Evolutionary conservation across 2,113 vertebrate species (phyloP), one percentile per base, ranked within the genome.

Genomic region (Columbina picui): DNA sequence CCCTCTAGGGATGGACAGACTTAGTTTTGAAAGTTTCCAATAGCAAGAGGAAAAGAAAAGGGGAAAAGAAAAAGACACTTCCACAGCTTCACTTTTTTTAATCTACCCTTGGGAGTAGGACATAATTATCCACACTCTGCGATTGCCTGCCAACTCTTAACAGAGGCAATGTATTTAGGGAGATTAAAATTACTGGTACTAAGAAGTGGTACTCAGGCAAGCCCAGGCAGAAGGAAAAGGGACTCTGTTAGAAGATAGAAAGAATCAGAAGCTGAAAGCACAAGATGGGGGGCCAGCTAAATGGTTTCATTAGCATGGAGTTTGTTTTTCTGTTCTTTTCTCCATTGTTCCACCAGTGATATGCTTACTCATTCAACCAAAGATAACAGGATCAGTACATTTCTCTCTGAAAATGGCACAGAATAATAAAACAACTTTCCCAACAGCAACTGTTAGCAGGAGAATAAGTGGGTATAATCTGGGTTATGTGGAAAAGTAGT

Each of bases 11-110:
- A 81, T 30, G 56, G 73, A 49, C 57, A 87, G 47, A 75, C 57
- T 91, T 86, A 56, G 49, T 91, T 93, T 81, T 68, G 59, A 85
- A 95, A 80, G 56, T 95, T 95, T 91, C 50, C 59, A 77, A 22
- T 20, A 79, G n/a, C 69, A 93, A 50, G 53, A 84, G 47, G 53
- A 52, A 88, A 94, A 67, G 38, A 70, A 75, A 89, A 68, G 19
- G 18, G 20, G 11, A 93, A 86, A 34, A 90, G 78, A 86, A 85
- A 91, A 53, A 85, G 53, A 61, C 92, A 57, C 9, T 83, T 85
- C 27, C 57, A 90, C 17, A 64, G 43, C 39, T 83, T 59, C 11
- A 29, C 7, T 30, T 80, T 89, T 77, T 83, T 67, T 29, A 60
- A 84, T 45, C 10, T 77, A 26, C 57, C 26, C 12, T n/a, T 80